These are phyloP conservation scores for Danaus plexippus DNA, from an alignment of 1,140 invertebrate genomes.

Conservation along the genomic window DNA sequence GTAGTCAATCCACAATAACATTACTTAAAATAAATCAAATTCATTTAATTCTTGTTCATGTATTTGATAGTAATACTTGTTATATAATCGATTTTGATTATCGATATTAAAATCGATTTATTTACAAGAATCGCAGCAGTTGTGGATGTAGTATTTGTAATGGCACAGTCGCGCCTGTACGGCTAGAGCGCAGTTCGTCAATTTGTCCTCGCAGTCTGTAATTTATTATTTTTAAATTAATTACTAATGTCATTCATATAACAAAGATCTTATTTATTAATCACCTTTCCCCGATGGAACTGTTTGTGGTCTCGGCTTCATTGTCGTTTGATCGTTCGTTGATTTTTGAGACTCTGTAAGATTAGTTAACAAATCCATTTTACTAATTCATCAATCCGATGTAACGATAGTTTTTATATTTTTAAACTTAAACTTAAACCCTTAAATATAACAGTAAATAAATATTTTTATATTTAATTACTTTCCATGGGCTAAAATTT, in stretches of 20 bases:
- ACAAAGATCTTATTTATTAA: constrained; percentile 1
- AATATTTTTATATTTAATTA: too few relatives aligned
- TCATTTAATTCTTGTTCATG: too few relatives aligned
- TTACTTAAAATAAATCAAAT: too few relatives aligned
- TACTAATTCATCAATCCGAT: background rate
- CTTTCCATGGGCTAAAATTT: too few relatives aligned
- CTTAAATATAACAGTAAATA: too few relatives aligned
- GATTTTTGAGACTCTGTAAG: constrained; percentile 40
- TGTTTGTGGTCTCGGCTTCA: constrained; percentile 16
- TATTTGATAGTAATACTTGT: too few relatives aligned
- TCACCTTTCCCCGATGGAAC: background rate
- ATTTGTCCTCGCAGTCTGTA: constrained; percentile 79
- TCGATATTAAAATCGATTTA: constrained; percentile 7
- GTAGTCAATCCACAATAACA: too few relatives aligned
- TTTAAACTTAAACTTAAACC: too few relatives aligned
- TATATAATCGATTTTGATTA: background rate
- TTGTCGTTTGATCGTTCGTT: constrained; percentile 18
- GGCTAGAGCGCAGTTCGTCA: constrained; percentile 82
- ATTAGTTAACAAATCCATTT: background rate
- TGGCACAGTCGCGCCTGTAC: constrained; percentile 84
- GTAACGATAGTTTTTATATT: too few relatives aligned
- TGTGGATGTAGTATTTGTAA: constrained; percentile 84
- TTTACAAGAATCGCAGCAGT: constrained; percentile 82
- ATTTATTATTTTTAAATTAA: constrained; percentile 4
- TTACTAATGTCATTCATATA: background rate